Conservation (phyloP, 92 coral and sea anemone species). For the Siderastrea siderea region DNA sequence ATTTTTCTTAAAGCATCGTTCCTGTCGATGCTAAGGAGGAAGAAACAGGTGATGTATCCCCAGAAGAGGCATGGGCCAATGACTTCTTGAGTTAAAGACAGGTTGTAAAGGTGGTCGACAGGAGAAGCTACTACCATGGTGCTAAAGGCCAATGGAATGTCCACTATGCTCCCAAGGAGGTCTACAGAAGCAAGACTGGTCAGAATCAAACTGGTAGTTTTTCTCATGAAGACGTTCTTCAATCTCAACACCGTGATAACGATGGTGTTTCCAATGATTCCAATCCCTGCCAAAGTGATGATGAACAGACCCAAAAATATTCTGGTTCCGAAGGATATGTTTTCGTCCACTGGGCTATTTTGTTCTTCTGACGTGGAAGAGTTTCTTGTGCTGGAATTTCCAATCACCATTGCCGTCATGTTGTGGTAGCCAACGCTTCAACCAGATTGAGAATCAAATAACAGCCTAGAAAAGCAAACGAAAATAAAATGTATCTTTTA, state of each 20-base stretch:
- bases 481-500: not conserved
- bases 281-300: not conserved
- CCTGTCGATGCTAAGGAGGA: constrained; percentile 19
- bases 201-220: constrained; percentile 11
- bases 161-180: constrained; percentile 2
- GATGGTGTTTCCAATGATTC: constrained; percentile 1
- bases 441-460: not conserved
- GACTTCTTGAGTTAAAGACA: not conserved
- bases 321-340: not conserved
- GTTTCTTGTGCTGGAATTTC: constrained; percentile 1
- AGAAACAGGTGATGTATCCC: constrained; percentile 13
- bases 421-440: not conserved
- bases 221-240: constrained; percentile 2
- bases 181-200: constrained; percentile 7
- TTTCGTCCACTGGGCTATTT: not conserved
- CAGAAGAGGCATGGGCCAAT: constrained; percentile 13
- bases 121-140: constrained; percentile 2
- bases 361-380: not conserved
- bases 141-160: constrained; percentile 16
- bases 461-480: not conserved
- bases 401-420: not conserved
- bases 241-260: constrained; percentile 4
- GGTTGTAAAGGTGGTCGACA: not conserved
- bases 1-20: constrained; percentile 11
- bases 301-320: constrained; percentile 12